phyloP scores from a whole-genome alignment of 2,113 vertebrate genomes.

The Oceanodroma tethys region DNA sequence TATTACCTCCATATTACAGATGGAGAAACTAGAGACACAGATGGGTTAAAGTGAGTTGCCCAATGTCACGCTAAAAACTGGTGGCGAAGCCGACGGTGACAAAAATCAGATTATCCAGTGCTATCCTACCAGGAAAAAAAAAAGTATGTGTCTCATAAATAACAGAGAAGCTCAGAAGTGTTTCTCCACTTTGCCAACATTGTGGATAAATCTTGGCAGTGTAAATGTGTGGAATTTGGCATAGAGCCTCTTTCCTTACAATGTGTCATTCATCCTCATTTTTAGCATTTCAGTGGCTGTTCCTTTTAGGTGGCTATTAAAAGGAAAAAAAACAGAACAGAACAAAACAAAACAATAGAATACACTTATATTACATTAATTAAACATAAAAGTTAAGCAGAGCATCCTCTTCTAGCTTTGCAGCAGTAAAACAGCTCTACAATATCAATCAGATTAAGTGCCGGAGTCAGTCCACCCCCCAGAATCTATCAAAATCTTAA shows the following conservation, averaged over 20 bases:
- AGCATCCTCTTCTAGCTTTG: background rate
- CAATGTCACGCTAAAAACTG: background rate
- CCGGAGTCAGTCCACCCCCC: accelerated
- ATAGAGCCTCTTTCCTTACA: slow-evolving; percentile 18
- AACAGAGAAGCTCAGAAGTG: slow-evolving; percentile 40
- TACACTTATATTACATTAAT: background rate
- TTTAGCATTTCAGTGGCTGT: slow-evolving; percentile 43
- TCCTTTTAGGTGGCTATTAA: background rate
- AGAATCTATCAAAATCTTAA: background rate
- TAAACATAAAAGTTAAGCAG: background rate
- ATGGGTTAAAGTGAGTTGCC: background rate
- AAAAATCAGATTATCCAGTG: background rate
- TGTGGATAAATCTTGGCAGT: slow-evolving; percentile 58
- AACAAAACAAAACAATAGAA: background rate
- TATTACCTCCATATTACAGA: background rate
- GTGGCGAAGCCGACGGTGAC: background rate
- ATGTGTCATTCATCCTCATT: slow-evolving; percentile 52
- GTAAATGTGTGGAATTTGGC: slow-evolving; percentile 60
- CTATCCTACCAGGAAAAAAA: background rate
- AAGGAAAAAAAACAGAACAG: background rate
- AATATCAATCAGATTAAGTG: background rate
- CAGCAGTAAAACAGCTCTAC: background rate
- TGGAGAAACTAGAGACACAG: background rate
- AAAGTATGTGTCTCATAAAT: slow-evolving; percentile 24
- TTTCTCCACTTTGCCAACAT: slow-evolving; percentile 41